Evolutionary conservation across 2,888 invertebrate species (phyloP), one percentile per base, ranked within the genome.

Genomic region (Papilio elwesi): DNA sequence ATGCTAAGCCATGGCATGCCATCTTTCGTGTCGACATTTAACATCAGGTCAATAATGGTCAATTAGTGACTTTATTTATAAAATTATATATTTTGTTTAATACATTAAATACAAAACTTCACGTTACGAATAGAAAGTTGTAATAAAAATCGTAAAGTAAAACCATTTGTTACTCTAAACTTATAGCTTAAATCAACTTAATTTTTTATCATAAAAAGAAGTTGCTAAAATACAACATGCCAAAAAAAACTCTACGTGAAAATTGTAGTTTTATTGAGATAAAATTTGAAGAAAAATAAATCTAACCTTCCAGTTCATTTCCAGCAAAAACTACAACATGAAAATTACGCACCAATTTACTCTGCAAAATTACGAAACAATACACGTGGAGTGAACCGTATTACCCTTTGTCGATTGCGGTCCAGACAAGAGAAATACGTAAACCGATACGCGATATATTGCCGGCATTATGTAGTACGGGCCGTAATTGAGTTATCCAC

Each of bases 331-430:
- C 59, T 57, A 73, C 64, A 59, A 59, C 38, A 26, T 16, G 65
- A 66, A 73, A 69, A 73, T 73, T 65, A 51, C 65, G 52, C 59
- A 12, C 26, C 55, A 73, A 26, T 73, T 73, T 69, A 47, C 65
- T 49, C 55, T 10, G 59, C 65, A 59, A 69, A 69, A 73, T 69
- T 69, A 69, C 73, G 69, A 69, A 73, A 73, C 73, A 73, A 66
- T 73, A 73, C 73, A 73, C 73, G 65, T 66, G 73, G 73, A 73
- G 69, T 73, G 73, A 73, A 73, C 69, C 73, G 73, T 73, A 59
- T 69, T 73, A 70, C 70, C 73, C 70, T 74, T 74, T 70, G 70
- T 70, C 66, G 73, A 74, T 74, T 74, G 70, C 70, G 73, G 73
- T 74, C 70, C 73, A 67, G 53, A 67, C 73, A 67, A 74, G 73